Evolutionary conservation across 2,113 vertebrate genomes (phyloP).

Genomic region (Rhombomys opimus): DNA sequence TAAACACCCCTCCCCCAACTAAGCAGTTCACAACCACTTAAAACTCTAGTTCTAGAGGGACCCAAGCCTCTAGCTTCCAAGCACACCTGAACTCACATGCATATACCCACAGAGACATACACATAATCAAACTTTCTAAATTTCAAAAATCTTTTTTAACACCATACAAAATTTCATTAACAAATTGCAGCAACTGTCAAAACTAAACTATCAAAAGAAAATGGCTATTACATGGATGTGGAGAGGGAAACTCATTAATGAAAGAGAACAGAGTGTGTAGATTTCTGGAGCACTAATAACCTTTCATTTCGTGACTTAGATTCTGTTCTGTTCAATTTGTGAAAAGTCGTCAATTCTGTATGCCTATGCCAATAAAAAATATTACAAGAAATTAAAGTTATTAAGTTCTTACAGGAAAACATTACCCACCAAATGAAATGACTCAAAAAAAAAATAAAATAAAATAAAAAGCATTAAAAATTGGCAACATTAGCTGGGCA

Average conservation of each 20-base stretch:
- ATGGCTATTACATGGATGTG: background rate
- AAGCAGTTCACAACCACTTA: background rate
- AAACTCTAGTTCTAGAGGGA: background rate
- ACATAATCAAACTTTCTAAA: background rate
- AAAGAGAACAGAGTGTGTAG: background rate
- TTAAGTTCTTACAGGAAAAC: background rate
- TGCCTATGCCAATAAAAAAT: background rate
- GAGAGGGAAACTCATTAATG: background rate
- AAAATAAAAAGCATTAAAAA: background rate
- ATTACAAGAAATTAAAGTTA: background rate
- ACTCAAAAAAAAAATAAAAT: background rate
- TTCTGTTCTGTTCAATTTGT: background rate
- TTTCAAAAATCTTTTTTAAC: background rate
- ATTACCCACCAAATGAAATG: slow-evolving; percentile 49
- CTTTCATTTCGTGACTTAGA: slow-evolving; percentile 19
- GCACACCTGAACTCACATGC: background rate
- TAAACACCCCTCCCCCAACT: too few relatives aligned
- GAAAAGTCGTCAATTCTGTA: slow-evolving; percentile 11
- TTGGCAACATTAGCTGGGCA: background rate
- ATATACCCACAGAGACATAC: background rate
- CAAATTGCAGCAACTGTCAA: slow-evolving; percentile 35
- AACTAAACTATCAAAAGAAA: background rate
- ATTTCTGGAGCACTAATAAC: background rate
- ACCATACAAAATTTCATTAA: slow-evolving; percentile 48
- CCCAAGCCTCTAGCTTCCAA: background rate